These are phyloP conservation scores for Paralvinella palmiformis DNA, from an alignment of 1,140 invertebrate species.

Conservation along the genomic window DNA sequence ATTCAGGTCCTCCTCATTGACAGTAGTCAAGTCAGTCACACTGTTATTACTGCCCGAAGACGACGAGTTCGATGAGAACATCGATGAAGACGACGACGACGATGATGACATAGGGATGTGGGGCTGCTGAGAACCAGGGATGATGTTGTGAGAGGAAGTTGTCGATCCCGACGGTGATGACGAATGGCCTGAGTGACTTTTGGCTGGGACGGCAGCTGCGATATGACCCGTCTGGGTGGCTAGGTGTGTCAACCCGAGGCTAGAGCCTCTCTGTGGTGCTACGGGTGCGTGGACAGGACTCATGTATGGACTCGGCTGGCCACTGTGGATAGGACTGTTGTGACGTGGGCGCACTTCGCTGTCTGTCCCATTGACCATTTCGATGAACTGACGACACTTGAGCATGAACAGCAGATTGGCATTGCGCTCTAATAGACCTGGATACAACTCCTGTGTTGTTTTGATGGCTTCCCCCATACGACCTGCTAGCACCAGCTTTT, in stretches of 20 bases:
- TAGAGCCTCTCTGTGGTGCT: slow-evolving; percentile 27
- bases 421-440: slow-evolving; percentile 81
- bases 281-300: slow-evolving; percentile 28
- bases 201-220: slow-evolving; percentile 21
- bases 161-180: background rate
- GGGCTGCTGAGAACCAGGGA: slow-evolving; percentile 62
- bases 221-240: too few relatives aligned
- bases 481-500: slow-evolving; percentile 83
- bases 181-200: background rate
- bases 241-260: slow-evolving; percentile 22
- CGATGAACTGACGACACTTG: slow-evolving; percentile 95
- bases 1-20: slow-evolving; percentile 55
- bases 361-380: slow-evolving; percentile 61
- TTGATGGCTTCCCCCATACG: slow-evolving; percentile 93
- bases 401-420: slow-evolving; percentile 87
- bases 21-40: background rate
- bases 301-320: slow-evolving; percentile 32
- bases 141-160: background rate
- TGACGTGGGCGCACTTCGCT: slow-evolving; percentile 26
- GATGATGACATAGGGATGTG: slow-evolving; percentile 18
- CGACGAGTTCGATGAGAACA: slow-evolving; percentile 7
- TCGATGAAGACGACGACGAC: slow-evolving; percentile 14
- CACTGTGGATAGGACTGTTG: slow-evolving; percentile 27
- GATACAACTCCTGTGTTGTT: slow-evolving; percentile 78
- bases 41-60: slow-evolving; percentile 8